A percentile compares a stretch with the other conserved stretches of the same genome.
These are phyloP conservation scores for Mimumesa dahlbomi DNA, from an alignment of 2,888 invertebrate genomes.

Conservation along the genomic window DNA sequence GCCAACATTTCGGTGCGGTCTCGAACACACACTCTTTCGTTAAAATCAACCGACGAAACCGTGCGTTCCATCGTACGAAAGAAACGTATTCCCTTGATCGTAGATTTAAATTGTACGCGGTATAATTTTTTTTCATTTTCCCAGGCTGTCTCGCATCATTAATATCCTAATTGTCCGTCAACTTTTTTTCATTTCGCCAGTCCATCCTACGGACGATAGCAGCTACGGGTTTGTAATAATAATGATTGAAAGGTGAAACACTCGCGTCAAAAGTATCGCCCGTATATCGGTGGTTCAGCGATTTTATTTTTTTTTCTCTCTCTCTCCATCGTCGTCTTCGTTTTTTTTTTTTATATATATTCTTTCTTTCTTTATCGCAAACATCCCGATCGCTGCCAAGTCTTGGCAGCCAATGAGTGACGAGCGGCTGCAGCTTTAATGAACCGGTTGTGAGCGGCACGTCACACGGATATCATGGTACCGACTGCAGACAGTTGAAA, in stretches of 20 bases:
- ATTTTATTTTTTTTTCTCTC: slow-evolving; percentile 7
- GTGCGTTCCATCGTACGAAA: no score
- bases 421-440: slow-evolving; percentile 65
- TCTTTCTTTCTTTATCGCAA: slow-evolving; percentile 22
- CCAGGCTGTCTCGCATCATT: slow-evolving; percentile 41
- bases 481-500: slow-evolving; percentile 62
- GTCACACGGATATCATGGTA: slow-evolving; percentile 63
- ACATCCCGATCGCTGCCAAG: slow-evolving; percentile 53
- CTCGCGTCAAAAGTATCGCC: slow-evolving; percentile 48
- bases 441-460: slow-evolving; percentile 68
- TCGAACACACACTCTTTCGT: no score
- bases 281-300: slow-evolving; percentile 1
- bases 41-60: no score
- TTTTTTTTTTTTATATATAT: slow-evolving; percentile 8
- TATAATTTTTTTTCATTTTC: slow-evolving; percentile 17
- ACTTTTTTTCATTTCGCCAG: slow-evolving; percentile 40
- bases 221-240: slow-evolving; percentile 40
- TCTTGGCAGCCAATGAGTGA: slow-evolving; percentile 63
- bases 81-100: no score
- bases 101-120: no score
- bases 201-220: slow-evolving; percentile 11
- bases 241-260: slow-evolving; percentile 62
- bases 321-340: not conserved
- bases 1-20: no score
- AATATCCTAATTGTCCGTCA: slow-evolving; percentile 52